These are phyloP conservation scores for Papilio dardanus DNA, from an alignment of 1,140 invertebrate genomes.

Conservation along the genomic window DNA sequence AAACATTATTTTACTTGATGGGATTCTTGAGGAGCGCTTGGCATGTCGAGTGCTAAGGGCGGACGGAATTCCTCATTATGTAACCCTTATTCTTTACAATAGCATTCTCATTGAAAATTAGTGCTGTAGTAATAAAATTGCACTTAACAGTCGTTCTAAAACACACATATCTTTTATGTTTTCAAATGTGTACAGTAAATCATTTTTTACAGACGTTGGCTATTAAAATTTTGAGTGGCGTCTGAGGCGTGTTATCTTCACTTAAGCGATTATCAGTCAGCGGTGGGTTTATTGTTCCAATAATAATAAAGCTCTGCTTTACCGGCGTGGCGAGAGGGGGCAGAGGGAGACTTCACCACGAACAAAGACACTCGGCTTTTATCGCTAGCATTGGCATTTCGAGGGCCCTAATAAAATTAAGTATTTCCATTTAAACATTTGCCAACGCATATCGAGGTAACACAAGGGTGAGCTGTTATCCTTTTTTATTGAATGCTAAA, in stretches of 20 bases:
- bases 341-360: neutral
- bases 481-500: neutral
- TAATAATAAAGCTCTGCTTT: slow-evolving; percentile 20
- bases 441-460: neutral
- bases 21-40: neutral
- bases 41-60: neutral
- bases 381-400: slow-evolving; percentile 24
- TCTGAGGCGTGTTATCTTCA: slow-evolving; percentile 10
- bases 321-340: neutral
- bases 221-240: slow-evolving; percentile 19
- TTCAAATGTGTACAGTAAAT: neutral
- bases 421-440: slow-evolving; percentile 21
- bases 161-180: neutral
- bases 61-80: neutral
- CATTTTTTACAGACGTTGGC: neutral
- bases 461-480: neutral
- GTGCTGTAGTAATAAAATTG: neutral
- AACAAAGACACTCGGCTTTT: slow-evolving; percentile 23
- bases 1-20: neutral
- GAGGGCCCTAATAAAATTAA: slow-evolving; percentile 16
- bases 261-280: slow-evolving; percentile 28
- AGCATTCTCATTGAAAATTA: neutral
- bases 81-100: neutral
- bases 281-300: slow-evolving; percentile 28
- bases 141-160: neutral